Evolutionary conservation across 2,113 vertebrate species (phyloP).

Genomic region (Equus przewalskii): DNA sequence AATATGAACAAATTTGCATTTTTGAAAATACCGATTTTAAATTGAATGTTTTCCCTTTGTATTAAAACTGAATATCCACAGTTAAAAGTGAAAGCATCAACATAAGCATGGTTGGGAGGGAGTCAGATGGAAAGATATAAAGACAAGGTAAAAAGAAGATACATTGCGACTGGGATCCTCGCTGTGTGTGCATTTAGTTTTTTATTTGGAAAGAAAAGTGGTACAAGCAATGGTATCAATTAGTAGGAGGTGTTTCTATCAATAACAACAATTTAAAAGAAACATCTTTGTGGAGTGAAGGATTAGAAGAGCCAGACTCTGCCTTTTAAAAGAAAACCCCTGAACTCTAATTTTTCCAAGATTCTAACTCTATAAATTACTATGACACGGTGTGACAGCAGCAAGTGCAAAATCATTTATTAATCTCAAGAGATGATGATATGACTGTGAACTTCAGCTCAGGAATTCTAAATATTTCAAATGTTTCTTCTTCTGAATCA

Average conservation of each 20-base stretch:
- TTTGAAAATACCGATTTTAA: not conserved
- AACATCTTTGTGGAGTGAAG: not conserved
- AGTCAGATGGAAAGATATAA: not conserved
- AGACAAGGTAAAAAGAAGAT: not conserved
- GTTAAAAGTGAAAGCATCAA: not conserved
- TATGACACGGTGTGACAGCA: not conserved
- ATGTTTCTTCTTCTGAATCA: conserved; percentile 8
- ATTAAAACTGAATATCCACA: conserved; percentile 12
- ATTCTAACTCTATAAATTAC: not conserved
- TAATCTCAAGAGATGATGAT: not conserved
- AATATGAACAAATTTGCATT: not conserved
- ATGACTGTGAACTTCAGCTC: conserved; percentile 55
- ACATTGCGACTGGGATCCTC: not conserved
- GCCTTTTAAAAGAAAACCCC: not conserved
- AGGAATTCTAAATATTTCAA: conserved; percentile 73
- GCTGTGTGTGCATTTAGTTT: not conserved
- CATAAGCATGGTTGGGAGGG: not conserved
- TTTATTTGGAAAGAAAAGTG: not conserved
- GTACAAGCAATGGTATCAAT: not conserved
- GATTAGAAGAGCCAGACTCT: not conserved
- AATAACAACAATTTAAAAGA: not conserved
- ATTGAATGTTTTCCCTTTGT: not conserved
- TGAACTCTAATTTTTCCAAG: not conserved
- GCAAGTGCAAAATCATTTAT: conserved; percentile 56
- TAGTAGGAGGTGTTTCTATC: not conserved